Percentiles rank a stretch among this genome's conserved stretches.
Conservation (phyloP, 2,888 invertebrate genomes). For the Nomada fucata region DNA sequence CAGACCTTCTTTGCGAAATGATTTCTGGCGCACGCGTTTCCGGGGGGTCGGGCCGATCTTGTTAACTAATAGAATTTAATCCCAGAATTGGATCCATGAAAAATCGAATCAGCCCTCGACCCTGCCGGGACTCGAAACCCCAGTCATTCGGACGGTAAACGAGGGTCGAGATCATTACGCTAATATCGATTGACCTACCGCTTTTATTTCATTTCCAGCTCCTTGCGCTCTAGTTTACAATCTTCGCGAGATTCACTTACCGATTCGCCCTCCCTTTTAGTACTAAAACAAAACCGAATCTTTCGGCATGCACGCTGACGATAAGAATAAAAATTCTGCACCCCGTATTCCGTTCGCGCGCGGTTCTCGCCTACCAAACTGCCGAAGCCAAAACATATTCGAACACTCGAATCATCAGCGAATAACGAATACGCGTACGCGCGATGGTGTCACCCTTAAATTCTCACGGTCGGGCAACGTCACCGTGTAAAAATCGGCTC, state of each 20-base stretch:
- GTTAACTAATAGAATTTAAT: too few species aligned
- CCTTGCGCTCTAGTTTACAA: neutral
- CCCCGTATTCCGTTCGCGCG: neutral
- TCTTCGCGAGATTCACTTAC: neutral
- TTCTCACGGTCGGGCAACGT: constrained; percentile 58
- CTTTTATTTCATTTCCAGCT: neutral
- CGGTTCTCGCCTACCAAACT: neutral
- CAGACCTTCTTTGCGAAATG: too few species aligned
- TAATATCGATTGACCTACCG: neutral
- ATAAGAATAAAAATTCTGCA: neutral
- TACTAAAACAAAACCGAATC: too few species aligned
- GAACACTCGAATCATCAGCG: neutral
- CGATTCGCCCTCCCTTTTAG: neutral
- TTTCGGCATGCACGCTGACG: neutral
- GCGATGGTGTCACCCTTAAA: constrained; percentile 57
- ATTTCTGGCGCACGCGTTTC: neutral
- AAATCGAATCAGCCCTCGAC: too few species aligned
- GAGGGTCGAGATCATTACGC: neutral
- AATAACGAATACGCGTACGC: constrained; percentile 3
- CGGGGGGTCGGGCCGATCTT: too few species aligned
- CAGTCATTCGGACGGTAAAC: neutral
- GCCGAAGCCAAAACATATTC: neutral
- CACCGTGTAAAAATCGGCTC: constrained; percentile 45
- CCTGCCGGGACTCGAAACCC: too few species aligned
- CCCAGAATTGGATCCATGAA: too few species aligned